Evolutionary conservation across 2,113 vertebrate species (phyloP), one percentile per base, ranked within the genome.

Genomic region (Empidonax alnorum): DNA sequence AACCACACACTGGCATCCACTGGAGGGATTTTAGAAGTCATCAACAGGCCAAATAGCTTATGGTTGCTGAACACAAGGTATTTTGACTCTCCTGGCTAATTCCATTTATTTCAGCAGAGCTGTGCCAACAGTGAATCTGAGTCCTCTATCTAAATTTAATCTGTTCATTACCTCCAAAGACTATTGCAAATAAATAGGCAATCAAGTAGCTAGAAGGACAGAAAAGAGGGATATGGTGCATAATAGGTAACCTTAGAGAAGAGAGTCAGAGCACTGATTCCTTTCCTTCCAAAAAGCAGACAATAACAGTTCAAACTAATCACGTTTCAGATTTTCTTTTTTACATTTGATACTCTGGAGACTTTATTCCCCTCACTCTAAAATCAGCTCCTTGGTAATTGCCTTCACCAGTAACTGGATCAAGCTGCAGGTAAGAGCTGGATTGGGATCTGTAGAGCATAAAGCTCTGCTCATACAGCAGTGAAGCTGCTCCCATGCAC

Each of bases 141-240:
- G 90, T 76, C 82, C 42, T 93, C 91, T 93, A 90, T 92, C 90
- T 96, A 92, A 83, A 96, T 91, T 96, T 95, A 96, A 95, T 96
- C 90, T 95, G 91, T 76, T 95, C 93, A 95, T 96, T 97, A 95
- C 87, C 67, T 96, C 59, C 28, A 12, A 96, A 96, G 83, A 92
- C 92, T 90, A 93, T 89, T 86, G 95, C 92, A 96, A 96, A 97
- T 95, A 95, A 95, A 96, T 74, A 97, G 86, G 76, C 86, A 93
- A 97, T 94, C 90, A 93, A 84, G 72, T 50, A 80, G 55, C 58
- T 83, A 88, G 87, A 93, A 86, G 55, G 92, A 94, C 91, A 94
- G 82, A 93, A 87, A 73, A 83, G 68, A 90, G 63, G 42, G 91
- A 79, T 94, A 87, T 1, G 7, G 58, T 82, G 42, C 90, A 87